These are phyloP conservation scores for Glossosoma conforme DNA, from an alignment of 1,140 invertebrate genomes.

Conservation along the genomic window DNA sequence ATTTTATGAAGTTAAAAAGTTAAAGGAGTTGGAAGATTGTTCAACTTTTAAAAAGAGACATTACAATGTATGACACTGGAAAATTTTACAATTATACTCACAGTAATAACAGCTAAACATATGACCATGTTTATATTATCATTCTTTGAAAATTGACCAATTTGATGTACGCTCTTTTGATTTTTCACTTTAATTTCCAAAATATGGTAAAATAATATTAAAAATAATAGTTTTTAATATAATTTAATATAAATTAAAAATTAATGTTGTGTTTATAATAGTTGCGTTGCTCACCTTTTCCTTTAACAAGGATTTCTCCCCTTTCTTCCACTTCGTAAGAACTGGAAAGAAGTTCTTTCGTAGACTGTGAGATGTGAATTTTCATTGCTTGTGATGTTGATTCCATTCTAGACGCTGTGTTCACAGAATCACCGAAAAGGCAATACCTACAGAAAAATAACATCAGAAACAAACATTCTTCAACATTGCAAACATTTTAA, in stretches of 20 bases:
- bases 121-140: too few relatives aligned
- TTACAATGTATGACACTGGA: too few relatives aligned
- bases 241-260: background rate
- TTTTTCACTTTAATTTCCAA: too few relatives aligned
- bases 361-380: constrained; percentile 90
- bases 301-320: constrained; percentile 79
- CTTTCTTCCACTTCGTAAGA: constrained; percentile 75
- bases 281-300: constrained; percentile 59
- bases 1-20: background rate
- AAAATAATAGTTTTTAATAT: background rate
- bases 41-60: too few relatives aligned
- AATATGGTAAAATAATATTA: background rate
- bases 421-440: constrained; percentile 89
- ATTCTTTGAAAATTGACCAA: too few relatives aligned
- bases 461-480: too few relatives aligned
- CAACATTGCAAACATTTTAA: too few relatives aligned
- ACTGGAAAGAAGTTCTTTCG: constrained; percentile 68
- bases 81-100: too few relatives aligned
- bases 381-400: constrained; percentile 87
- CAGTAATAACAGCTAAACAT: too few relatives aligned
- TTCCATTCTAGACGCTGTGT: constrained; percentile 89
- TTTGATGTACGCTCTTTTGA: background rate
- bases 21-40: too few relatives aligned
- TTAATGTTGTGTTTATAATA: background rate
- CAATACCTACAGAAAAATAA: constrained; percentile 60